Evolutionary conservation across 2,888 invertebrate species (phyloP).

Genomic region (Drosophila nigricruria): DNA sequence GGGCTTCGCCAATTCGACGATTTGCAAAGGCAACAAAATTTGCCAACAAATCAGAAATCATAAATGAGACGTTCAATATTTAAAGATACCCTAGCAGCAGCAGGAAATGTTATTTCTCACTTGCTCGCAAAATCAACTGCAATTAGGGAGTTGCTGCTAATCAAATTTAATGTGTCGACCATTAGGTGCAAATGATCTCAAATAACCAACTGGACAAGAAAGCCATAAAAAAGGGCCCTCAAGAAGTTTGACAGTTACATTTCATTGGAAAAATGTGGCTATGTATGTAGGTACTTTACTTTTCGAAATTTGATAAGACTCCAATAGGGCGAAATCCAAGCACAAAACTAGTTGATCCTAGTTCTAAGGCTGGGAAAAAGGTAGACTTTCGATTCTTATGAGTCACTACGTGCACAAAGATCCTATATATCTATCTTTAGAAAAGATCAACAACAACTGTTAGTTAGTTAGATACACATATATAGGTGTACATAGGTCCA

Average conservation of each 20-base stretch:
- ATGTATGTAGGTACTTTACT: too few species aligned
- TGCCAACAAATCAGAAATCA: not conserved
- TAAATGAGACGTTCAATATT: slow-evolving; percentile 15
- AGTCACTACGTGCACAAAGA: too few species aligned
- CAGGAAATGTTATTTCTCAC: not conserved
- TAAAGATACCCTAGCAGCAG: slow-evolving; percentile 21
- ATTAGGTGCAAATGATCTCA: slow-evolving; percentile 43
- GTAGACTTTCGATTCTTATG: too few species aligned
- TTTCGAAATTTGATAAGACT: too few species aligned
- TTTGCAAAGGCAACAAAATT: slow-evolving; percentile 36
- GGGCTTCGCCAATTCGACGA: slow-evolving; percentile 41
- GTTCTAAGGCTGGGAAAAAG: too few species aligned
- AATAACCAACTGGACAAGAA: slow-evolving; percentile 25
- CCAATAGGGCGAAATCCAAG: too few species aligned
- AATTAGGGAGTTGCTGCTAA: slow-evolving; percentile 28
- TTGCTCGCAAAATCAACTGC: slow-evolving; percentile 18
- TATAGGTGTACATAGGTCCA: too few species aligned
- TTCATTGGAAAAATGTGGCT: not conserved
- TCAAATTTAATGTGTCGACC: slow-evolving; percentile 41
- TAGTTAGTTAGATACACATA: too few species aligned
- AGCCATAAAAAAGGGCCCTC: too few species aligned
- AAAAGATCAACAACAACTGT: too few species aligned
- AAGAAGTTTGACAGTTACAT: not conserved
- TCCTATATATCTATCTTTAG: too few species aligned
- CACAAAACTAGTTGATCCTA: too few species aligned